Evolutionary conservation across 2,797 vertebrate genomes (phyloP), one percentile per base, ranked within the genome.

Genomic region (Sitta carolinensis): DNA sequence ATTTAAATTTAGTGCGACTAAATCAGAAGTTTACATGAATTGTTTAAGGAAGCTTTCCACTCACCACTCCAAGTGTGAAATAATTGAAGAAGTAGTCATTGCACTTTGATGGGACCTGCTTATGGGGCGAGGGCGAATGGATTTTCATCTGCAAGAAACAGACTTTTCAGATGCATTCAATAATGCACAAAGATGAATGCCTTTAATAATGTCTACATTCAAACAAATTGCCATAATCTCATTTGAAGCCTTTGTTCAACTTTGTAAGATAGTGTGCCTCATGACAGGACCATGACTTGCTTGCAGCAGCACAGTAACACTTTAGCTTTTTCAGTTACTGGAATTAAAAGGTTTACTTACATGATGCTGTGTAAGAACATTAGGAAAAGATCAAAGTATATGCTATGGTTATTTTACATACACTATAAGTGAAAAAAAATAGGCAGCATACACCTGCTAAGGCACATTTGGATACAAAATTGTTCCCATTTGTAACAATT

Each of bases 81-180:
- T 99, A 99, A 97, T 99, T 99, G 98, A 99, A 99, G 98, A 99
- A 99, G 98, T 99, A 99, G 98, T 99, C 99, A 87, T 99, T 99
- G 98, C 99, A 99, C 98, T 99, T 99, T 20, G 99, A 99, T 55
- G 99, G 99, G 93, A 99, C 99, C 97, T 99, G 99, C 97, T 99
- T 99, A 97, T 99, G 99, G 93, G 99, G 99, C 2, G 99, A 99
- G 66, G 99, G 99, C 36, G 99, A 99, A 96, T 99, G 99, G 95
- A 99, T 99, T 98, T 99, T 99, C 99, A 99, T 99, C 99, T 99
- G 95, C 89, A 97, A 96, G 86, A 88, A 83, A 96, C 77, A 93
- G 38, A 34, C 15, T 78, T 72, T 73, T 87, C 58, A 87, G 68
- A 57, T 17, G 13, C 34, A 45, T 36, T 79, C 72, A 59, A 22